Evolutionary conservation across 1,140 invertebrate species (phyloP).

Genomic region (Brachionus sp.): DNA sequence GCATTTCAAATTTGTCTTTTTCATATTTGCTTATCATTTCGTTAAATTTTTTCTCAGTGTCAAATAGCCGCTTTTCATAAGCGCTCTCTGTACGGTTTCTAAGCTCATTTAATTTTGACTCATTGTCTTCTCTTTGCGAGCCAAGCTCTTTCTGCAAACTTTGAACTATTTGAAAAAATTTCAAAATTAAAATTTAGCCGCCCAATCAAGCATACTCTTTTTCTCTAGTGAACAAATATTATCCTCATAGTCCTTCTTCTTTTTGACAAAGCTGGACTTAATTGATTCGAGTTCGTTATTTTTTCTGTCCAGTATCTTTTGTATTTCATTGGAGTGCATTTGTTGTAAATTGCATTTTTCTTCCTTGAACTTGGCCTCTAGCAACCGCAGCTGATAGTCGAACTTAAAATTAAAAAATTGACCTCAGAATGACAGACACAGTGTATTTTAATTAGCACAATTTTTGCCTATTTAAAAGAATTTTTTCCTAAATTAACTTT

Average conservation of each 20-base stretch:
- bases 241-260: constrained; percentile 56
- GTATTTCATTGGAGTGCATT: constrained; percentile 57
- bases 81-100: background rate
- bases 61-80: constrained; percentile 54
- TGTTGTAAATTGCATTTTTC: constrained; percentile 58
- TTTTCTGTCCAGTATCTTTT: constrained; percentile 58
- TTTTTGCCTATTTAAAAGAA: constrained; percentile 15
- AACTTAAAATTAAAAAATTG: constrained; percentile 48
- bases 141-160: constrained; percentile 53
- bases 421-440: background rate
- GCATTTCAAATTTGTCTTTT: constrained; percentile 59
- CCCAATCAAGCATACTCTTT: constrained; percentile 51
- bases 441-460: background rate
- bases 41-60: constrained; percentile 50
- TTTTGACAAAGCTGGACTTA: constrained; percentile 54
- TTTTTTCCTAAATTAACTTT: constrained; percentile 52
- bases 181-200: background rate
- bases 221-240: constrained; percentile 54
- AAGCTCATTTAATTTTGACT: constrained; percentile 56
- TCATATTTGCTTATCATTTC: constrained; percentile 56
- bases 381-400: constrained; percentile 56
- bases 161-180: constrained; percentile 47
- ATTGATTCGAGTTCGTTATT: constrained; percentile 59
- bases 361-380: constrained; percentile 58
- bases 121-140: constrained; percentile 53